Conservation (phyloP, 2,113 vertebrate genomes). For the Aspidoscelis tigris region DNA sequence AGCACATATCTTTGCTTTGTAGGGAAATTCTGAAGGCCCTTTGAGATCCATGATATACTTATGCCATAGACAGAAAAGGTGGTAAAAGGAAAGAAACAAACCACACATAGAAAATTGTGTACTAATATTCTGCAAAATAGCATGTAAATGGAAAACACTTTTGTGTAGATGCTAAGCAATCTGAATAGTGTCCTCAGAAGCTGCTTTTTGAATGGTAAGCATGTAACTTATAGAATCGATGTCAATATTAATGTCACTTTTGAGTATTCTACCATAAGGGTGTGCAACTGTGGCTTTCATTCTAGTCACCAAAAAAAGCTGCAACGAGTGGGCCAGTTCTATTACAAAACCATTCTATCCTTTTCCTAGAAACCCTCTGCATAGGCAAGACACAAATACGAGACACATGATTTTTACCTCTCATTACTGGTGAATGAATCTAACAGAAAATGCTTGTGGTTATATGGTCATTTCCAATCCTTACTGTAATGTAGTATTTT, state of each 20-base stretch:
- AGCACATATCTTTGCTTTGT: background rate
- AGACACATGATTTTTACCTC: background rate
- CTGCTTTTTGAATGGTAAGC: background rate
- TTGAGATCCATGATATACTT: background rate
- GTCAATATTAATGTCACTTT: background rate
- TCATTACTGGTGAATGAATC: background rate
- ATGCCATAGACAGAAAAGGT: background rate
- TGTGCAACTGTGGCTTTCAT: background rate
- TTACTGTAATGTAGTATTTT: too few species aligned
- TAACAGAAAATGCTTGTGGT: too few species aligned
- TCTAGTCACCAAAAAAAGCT: background rate
- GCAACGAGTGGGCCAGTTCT: background rate
- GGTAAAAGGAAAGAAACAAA: background rate
- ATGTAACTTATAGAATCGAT: background rate
- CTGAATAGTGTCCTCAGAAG: background rate
- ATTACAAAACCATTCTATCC: background rate
- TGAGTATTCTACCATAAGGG: background rate
- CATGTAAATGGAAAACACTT: background rate
- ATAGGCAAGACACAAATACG: background rate
- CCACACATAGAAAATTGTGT: background rate
- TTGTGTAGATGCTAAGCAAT: background rate
- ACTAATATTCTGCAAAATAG: background rate
- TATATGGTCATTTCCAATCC: too few species aligned
- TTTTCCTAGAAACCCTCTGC: background rate
- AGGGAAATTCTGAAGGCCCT: background rate